Evolutionary conservation across 2,113 vertebrate genomes (phyloP), one percentile per base, ranked within the genome.

Genomic region (Elephas maximus): DNA sequence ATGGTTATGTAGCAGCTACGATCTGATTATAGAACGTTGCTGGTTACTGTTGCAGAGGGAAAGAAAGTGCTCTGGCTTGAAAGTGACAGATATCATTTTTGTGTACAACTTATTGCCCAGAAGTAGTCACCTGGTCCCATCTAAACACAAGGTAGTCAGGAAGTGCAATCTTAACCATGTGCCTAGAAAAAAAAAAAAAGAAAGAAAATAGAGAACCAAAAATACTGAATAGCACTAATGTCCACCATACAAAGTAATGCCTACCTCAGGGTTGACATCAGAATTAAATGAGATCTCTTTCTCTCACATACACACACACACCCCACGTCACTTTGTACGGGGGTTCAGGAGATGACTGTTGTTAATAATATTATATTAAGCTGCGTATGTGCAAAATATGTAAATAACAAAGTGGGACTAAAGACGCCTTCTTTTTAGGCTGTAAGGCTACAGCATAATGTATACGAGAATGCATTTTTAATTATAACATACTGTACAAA

Each of bases 1-100:
- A 17, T 74, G 44, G 63, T 57, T 94, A 44, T 79, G 44, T 69
- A 87, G 33, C 21, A 76, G 69, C 86, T 33, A 45, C 37, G 6
- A 37, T 82, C 37, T 88, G 92, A 94, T 91, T 88, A n/a, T 44
- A 88, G 71, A 88, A 77, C 51, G 71, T 57, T 94, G 57, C 44
- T 85, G 60, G 8, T 69, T 23, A 37, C 78, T 65, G 41, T 85
- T 91, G 41, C 62, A 88, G 67, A 80, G 14, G 30, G 74, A 77
- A 48, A 41, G 57, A 80, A 90, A 85, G 45, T 93, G 20, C 93
- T 88, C 14, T 94, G 87, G 28, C n/a, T 94, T 90, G 71, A 45
- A 84, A 53, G 53, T 51, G 67, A 83, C 69, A 79, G 15, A 60
- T 3, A 30, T 24, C 33, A 73, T 95, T 71, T 65, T 28, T 65